Evolutionary conservation across 2,113 vertebrate genomes (phyloP).

Genomic region (Corapipo altera): DNA sequence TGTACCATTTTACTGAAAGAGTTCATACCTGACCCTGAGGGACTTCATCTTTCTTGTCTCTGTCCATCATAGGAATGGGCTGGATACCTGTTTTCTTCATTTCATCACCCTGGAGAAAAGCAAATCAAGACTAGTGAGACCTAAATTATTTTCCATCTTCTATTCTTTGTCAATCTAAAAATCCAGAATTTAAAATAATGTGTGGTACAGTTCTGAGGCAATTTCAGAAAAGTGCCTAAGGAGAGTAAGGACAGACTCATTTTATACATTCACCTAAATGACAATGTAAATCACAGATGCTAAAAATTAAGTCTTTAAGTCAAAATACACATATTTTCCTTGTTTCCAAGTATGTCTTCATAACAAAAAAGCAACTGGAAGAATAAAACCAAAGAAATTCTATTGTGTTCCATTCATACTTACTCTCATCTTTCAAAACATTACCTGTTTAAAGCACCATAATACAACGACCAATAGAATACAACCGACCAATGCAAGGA

Average conservation of each 20-base stretch:
- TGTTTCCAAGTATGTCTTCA: neutral
- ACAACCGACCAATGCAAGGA: neutral
- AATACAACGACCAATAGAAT: neutral
- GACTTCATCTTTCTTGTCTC: slow-evolving; percentile 93
- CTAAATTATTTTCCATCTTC: neutral
- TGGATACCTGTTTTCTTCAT: slow-evolving; percentile 98
- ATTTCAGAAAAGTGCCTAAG: neutral
- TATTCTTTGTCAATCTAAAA: neutral
- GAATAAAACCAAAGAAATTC: neutral
- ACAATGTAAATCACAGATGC: neutral
- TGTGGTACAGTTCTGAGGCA: neutral
- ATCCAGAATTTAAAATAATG: neutral
- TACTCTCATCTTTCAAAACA: neutral
- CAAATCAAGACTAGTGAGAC: neutral
- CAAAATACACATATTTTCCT: neutral
- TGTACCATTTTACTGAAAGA: neutral
- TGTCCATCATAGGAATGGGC: slow-evolving; percentile 98
- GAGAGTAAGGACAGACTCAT: neutral
- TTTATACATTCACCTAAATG: neutral
- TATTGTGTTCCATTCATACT: neutral
- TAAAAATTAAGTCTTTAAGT: neutral
- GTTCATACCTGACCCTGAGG: slow-evolving; percentile 92
- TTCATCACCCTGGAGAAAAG: slow-evolving; percentile 86
- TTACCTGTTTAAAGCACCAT: neutral
- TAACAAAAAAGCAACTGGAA: neutral